Percentiles rank a stretch among this genome's conserved stretches.
Evolutionary conservation across 2,797 vertebrate species (phyloP).

Genomic region (Adelosebastes latens): DNA sequence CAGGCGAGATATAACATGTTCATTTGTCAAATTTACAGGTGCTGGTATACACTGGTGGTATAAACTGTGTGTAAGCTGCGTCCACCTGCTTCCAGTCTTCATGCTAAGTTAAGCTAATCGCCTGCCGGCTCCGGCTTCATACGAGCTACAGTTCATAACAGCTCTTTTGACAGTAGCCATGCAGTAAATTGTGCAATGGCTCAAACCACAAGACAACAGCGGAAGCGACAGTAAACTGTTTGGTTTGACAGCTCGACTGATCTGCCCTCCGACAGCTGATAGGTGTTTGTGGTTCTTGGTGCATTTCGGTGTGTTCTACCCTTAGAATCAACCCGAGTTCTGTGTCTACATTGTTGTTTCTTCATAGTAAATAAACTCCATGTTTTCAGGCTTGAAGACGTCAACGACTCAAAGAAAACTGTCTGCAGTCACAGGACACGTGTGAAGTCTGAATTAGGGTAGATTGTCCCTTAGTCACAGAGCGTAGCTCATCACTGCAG

Average conservation of each 20-base stretch:
- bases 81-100: neutral
- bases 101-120: neutral
- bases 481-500: slow-evolving; percentile 2
- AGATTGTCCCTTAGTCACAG: slow-evolving; percentile 11
- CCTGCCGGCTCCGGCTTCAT: neutral
- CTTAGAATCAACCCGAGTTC: slow-evolving; percentile 32
- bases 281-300: neutral
- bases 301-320: slow-evolving; percentile 24
- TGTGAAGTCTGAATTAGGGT: slow-evolving; percentile 10
- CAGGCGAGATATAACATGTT: neutral
- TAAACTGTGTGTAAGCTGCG: neutral
- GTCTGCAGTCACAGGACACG: neutral
- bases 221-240: neutral
- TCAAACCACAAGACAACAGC: neutral
- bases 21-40: neutral
- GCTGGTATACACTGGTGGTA: neutral
- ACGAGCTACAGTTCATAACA: neutral
- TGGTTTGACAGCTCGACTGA: neutral
- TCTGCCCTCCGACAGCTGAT: neutral
- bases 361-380: neutral
- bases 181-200: neutral
- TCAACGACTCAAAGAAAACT: neutral
- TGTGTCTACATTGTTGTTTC: slow-evolving; percentile 1
- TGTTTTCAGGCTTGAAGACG: neutral
- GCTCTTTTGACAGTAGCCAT: neutral